A percentile compares a stretch with the other conserved stretches of the same genome.
Evolutionary conservation across 2,888 invertebrate species (phyloP).

Genomic region (Morinoia aosen): DNA sequence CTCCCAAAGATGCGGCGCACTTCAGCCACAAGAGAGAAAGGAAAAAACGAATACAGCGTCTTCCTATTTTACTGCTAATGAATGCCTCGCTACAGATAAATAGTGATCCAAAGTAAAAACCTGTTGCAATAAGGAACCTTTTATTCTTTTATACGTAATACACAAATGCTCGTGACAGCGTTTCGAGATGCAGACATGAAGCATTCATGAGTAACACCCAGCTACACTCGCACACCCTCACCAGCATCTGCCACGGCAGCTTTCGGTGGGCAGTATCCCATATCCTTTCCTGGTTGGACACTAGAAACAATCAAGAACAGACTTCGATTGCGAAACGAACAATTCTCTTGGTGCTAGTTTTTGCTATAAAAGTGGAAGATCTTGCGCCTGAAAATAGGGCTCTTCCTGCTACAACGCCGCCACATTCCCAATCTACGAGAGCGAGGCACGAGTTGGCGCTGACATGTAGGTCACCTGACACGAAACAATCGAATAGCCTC

Average conservation of each 20-base stretch:
- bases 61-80: neutral
- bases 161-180: neutral
- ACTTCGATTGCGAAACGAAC: neutral
- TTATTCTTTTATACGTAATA: neutral
- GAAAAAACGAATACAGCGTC: neutral
- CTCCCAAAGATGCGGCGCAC: neutral
- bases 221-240: neutral
- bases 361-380: neutral
- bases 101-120: neutral
- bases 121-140: neutral
- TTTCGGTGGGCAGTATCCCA: neutral
- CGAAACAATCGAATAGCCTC: neutral
- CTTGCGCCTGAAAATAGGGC: neutral
- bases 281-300: too few relatives aligned
- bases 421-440: neutral
- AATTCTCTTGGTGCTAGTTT: neutral
- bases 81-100: neutral
- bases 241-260: neutral
- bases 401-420: neutral
- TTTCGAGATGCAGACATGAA: neutral
- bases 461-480: neutral
- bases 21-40: neutral
- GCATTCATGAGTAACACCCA: neutral
- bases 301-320: neutral
- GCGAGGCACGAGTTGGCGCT: neutral